phyloP scores from a whole-genome alignment of 2,797 vertebrate genomes.

The Prunella strophiata region DNA sequence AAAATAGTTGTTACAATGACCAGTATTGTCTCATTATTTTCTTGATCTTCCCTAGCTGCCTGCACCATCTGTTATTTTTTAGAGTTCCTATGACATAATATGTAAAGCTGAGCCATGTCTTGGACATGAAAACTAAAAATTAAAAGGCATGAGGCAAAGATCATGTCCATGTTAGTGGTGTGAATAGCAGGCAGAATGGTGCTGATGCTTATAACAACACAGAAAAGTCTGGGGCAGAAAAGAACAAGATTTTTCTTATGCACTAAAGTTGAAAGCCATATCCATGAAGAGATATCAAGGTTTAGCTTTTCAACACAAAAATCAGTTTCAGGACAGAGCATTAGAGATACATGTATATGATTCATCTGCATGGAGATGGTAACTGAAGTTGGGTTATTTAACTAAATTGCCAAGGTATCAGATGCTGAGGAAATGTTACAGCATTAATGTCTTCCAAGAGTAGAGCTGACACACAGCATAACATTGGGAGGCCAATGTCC shows the following conservation, averaged over 20 bases:
- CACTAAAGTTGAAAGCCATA: not conserved
- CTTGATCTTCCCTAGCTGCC: not conserved
- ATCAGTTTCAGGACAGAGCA: not conserved
- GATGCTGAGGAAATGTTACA: not conserved
- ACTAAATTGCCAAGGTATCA: not conserved
- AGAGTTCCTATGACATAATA: not conserved
- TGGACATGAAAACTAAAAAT: not conserved
- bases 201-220: not conserved
- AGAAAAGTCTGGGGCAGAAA: not conserved
- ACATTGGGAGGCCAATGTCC: conserved; percentile 38
- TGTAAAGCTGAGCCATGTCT: not conserved
- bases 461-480: not conserved
- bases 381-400: not conserved
- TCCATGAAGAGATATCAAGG: not conserved
- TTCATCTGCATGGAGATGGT: not conserved
- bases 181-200: not conserved
- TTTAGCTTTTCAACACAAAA: not conserved
- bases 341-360: not conserved
- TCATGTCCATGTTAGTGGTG: not conserved
- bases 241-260: not conserved
- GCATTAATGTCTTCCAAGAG: not conserved
- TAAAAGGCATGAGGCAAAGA: not conserved
- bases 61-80: not conserved
- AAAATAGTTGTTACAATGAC: not conserved
- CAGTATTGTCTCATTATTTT: not conserved